phyloP scores from a whole-genome alignment of 1,140 invertebrate genomes.

The Magallana angulata region DNA sequence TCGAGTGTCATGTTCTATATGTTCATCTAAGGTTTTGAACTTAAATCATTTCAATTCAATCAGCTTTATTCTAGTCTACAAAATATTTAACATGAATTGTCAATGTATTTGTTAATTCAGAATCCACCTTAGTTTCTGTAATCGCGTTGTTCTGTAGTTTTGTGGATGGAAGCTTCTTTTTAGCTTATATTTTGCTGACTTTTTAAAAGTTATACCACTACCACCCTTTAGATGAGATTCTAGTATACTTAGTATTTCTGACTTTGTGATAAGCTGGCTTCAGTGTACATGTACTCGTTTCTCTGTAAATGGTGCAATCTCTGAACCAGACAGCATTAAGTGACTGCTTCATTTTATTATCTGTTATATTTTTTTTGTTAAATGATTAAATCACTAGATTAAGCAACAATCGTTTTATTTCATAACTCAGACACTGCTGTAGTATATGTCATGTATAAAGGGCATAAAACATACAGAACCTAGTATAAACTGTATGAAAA shows the following conservation, averaged over 20 bases:
- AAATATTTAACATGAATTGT: neutral
- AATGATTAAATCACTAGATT: constrained; percentile 15
- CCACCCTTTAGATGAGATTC: too few relatives aligned
- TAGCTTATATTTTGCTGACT: neutral
- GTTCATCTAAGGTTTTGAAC: neutral
- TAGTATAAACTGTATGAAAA: too few relatives aligned
- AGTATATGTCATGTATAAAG: too few relatives aligned
- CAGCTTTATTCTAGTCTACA: constrained; percentile 29
- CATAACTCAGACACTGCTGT: too few relatives aligned
- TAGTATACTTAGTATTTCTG: neutral
- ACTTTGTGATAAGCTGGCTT: neutral
- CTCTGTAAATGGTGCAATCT: neutral
- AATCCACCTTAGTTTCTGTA: too few relatives aligned
- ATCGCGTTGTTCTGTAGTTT: too few relatives aligned
- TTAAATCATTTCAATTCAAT: neutral
- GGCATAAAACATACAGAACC: too few relatives aligned
- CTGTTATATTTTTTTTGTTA: constrained; percentile 9
- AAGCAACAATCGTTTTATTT: neutral
- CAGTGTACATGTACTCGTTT: neutral
- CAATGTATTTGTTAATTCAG: neutral
- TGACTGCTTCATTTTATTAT: constrained; percentile 12
- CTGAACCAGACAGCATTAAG: neutral
- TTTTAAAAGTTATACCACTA: neutral
- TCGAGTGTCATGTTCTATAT: neutral
- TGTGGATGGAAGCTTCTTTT: too few relatives aligned